Base-by-base conservation (phyloP, 2,888 invertebrate species). In the Acanthosepion pharaonis region DNA sequence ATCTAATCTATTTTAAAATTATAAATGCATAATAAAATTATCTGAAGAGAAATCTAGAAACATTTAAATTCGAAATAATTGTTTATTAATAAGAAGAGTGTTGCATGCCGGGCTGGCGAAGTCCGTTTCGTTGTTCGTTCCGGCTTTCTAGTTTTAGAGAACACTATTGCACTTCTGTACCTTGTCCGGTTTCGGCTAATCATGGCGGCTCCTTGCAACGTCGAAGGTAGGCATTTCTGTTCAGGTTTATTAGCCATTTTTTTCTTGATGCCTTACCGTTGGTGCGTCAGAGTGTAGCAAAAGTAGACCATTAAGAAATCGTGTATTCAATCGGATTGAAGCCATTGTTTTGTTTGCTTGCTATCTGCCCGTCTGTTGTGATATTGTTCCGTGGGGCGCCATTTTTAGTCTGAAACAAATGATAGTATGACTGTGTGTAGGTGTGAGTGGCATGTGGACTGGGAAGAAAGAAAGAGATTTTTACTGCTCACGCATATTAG, bases 151-250 rank as follows among this genome's bases (percentile, higher is more conserved):
- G 20, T 53, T 93, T 93, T 93, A 48, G 8, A 53, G 15, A 28
- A n/a, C 5, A 93, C n/a, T 53, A 48, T 59, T 48, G 92, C 92
- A 92, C 48, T 48, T 48, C 92, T 48, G 92, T 49, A 53, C 93
- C 93, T 93, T 93, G 93, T 93, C 53, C 93, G 53, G 93, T 49
- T 53, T 42, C 49, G 93, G 33, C 92, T 92, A 49, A 93, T 23
- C 53, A 93, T 93, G 93, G 93, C 93, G 49, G n/a, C 48, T 93
- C 49, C 48, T 53, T 53, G 93, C 93, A 93, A 49, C 93, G 93
- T 93, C 53, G 93, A 93, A 93, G 93, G 93, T 93, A 93, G 33
- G 93, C 93, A 51, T 93, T 93, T 93, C 93, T n/a, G 18, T 78
- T 78, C n/a, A n/a, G n/a, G 78, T 78, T 78, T 78, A 15, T 15